Evolutionary conservation across 2,797 vertebrate genomes (phyloP).

Genomic region (Fundulus diaphanus): DNA sequence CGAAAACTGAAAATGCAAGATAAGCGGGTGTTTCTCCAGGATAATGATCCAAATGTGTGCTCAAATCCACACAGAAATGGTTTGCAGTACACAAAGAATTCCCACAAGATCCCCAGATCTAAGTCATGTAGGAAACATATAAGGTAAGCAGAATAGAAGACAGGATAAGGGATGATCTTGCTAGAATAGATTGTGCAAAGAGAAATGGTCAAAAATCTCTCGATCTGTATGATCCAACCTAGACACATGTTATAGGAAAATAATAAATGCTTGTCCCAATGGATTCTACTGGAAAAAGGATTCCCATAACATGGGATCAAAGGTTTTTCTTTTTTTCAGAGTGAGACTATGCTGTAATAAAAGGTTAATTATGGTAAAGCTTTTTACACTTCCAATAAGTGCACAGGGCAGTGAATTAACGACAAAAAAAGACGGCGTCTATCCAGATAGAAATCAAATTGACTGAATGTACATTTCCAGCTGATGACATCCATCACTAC

Average conservation of each 20-base stretch:
- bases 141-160: background rate
- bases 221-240: no score
- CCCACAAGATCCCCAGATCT: no score
- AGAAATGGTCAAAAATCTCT: no score
- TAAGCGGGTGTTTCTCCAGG: background rate
- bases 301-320: no score
- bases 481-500: constrained; percentile 35
- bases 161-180: background rate
- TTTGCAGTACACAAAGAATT: background rate
- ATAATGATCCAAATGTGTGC: no score
- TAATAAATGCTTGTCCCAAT: no score
- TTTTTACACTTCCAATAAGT: background rate
- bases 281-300: no score
- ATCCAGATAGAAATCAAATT: constrained; percentile 25
- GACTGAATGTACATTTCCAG: constrained; percentile 18
- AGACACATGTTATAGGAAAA: no score
- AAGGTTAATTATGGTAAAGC: background rate
- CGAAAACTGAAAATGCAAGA: background rate
- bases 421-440: constrained; percentile 13
- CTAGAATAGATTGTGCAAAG: background rate
- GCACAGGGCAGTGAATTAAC: constrained; percentile 4
- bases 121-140: background rate
- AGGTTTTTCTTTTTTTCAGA: background rate
- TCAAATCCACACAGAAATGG: background rate
- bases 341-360: constrained; percentile 2